phyloP scores from a whole-genome alignment of 1,140 invertebrate species.

The Papilio polytes region DNA sequence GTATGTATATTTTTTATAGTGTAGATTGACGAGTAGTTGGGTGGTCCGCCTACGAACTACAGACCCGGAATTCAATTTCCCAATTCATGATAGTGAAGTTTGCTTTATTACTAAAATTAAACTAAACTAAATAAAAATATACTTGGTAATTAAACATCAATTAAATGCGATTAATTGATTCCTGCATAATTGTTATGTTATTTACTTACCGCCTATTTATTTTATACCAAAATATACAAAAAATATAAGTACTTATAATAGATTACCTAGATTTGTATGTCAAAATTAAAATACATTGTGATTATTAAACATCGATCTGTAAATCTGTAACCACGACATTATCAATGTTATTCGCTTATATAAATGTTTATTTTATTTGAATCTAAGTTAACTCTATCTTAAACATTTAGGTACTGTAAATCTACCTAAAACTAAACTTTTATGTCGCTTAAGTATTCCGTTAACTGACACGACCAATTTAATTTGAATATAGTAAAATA shows the following conservation, averaged over 20 bases:
- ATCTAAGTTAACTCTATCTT: neutral
- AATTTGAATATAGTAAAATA: neutral
- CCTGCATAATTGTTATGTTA: neutral
- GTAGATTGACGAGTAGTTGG: neutral
- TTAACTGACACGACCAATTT: neutral
- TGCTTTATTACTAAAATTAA: neutral
- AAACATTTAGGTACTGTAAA: neutral
- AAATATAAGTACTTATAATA: too few relatives aligned
- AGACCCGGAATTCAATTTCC: slow-evolving; percentile 6
- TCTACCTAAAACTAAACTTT: neutral
- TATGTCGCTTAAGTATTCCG: neutral
- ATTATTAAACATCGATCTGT: too few relatives aligned
- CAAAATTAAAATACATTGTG: too few relatives aligned
- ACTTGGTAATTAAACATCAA: neutral
- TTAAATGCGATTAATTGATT: neutral
- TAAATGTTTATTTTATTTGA: too few relatives aligned
- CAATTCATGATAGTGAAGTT: neutral
- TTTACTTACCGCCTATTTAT: neutral
- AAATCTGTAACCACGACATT: too few relatives aligned
- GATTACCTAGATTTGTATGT: too few relatives aligned
- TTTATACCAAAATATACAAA: too few relatives aligned
- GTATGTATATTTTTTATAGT: neutral
- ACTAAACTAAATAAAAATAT: neutral
- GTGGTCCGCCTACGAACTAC: slow-evolving; percentile 3
- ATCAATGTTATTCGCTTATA: too few relatives aligned